These are phyloP conservation scores for Loris lydekkerianus DNA, from an alignment of 2,797 vertebrate genomes.

Conservation along the genomic window DNA sequence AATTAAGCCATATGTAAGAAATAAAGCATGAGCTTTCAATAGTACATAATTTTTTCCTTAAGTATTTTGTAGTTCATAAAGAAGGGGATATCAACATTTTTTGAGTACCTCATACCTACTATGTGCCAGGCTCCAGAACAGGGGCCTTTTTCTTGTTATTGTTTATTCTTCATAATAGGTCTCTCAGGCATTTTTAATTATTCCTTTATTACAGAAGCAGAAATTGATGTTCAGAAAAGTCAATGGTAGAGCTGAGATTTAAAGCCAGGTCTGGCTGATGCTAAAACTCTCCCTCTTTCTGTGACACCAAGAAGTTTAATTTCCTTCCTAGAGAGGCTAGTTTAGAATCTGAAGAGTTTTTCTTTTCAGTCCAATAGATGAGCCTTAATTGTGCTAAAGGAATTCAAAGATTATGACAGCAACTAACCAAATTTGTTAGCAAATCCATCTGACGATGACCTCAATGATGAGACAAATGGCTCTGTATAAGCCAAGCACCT, in stretches of 20 bases:
- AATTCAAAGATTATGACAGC: slow-evolving; percentile 16
- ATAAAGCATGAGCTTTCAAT: background rate
- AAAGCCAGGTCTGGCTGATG: background rate
- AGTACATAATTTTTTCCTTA: background rate
- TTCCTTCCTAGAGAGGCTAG: background rate
- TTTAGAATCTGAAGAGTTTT: background rate
- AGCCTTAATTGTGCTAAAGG: background rate
- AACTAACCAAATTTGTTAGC: background rate
- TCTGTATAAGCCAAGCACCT: background rate
- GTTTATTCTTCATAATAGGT: background rate
- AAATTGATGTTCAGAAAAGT: background rate
- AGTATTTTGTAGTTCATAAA: background rate
- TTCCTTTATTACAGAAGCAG: background rate
- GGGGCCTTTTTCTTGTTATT: background rate
- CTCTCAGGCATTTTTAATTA: background rate
- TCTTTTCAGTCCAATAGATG: background rate
- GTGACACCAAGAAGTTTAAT: background rate
- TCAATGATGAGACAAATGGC: background rate
- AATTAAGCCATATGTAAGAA: slow-evolving; percentile 18
- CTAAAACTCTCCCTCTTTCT: background rate
- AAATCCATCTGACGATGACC: background rate
- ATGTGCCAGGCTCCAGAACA: background rate
- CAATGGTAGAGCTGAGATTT: background rate
- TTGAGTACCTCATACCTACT: background rate
- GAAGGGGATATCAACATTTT: background rate